Evolutionary conservation across 1,140 invertebrate species (phyloP).

Genomic region (Archegozetes longisetosus): DNA sequence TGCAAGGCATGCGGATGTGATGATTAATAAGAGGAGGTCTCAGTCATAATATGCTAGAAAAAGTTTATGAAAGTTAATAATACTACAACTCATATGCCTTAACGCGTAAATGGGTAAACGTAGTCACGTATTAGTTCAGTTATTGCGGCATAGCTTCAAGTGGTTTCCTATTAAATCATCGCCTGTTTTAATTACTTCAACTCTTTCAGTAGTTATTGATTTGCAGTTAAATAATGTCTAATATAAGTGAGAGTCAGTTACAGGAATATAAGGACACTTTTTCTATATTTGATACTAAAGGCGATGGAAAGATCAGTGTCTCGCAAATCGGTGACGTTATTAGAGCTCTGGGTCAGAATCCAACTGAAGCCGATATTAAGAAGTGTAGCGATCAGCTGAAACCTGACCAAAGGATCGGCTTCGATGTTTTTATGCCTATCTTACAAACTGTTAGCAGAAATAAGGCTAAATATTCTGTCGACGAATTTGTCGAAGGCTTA

Average conservation of each 20-base stretch:
- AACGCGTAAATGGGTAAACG: no score
- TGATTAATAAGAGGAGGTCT: no score
- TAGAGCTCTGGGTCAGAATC: conserved; percentile 89
- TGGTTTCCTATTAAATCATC: no score
- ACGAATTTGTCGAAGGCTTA: conserved; percentile 90
- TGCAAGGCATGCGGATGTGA: no score
- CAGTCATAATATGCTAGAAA: no score
- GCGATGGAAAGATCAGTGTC: conserved; percentile 90
- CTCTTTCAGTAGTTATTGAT: no score
- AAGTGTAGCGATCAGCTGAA: conserved; percentile 43
- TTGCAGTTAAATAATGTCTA: background rate
- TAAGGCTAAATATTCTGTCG: conserved; percentile 72
- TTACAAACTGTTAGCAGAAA: conserved; percentile 86
- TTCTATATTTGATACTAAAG: conserved; percentile 82
- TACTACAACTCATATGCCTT: no score
- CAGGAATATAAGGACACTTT: conserved; percentile 85
- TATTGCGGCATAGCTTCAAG: no score
- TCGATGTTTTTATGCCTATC: conserved; percentile 97
- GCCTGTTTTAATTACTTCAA: no score
- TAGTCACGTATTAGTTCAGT: no score
- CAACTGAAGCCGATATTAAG: conserved; percentile 90
- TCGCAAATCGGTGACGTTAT: conserved; percentile 88
- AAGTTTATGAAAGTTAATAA: no score
- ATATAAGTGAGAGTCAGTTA: conserved; percentile 18
- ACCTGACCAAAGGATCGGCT: conserved; percentile 80